phyloP scores from a whole-genome alignment of 2,888 invertebrate genomes.

The Melanophora roralis region DNA sequence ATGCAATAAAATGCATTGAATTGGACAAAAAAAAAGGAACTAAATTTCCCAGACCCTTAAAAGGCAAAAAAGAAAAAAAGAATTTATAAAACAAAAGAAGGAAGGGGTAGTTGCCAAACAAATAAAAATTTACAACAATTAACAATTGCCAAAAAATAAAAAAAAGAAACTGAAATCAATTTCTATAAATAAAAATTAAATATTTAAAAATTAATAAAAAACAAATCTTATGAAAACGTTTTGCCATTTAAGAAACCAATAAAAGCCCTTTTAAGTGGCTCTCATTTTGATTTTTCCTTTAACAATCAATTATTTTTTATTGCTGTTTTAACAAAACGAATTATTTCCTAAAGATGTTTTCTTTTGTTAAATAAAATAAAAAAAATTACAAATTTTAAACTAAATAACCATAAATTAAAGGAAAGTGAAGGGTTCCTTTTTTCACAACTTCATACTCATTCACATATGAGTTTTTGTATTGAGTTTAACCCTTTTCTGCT shows the following conservation, averaged over 20 bases:
- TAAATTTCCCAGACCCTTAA: constrained; percentile 43
- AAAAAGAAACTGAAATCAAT: constrained; percentile 22
- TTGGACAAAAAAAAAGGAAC: not conserved
- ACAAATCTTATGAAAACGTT: constrained; percentile 20
- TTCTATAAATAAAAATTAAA: constrained; percentile 35
- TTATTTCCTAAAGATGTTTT: constrained; percentile 22
- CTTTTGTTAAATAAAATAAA: not conserved
- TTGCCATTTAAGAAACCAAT: constrained; percentile 56
- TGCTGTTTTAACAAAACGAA: too few relatives aligned
- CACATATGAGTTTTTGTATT: constrained; percentile 34
- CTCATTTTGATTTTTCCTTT: constrained; percentile 2
- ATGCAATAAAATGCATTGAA: constrained; percentile 67
- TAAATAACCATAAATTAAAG: constrained; percentile 60
- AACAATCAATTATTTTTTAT: constrained; percentile 2
- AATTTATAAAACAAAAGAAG: not conserved
- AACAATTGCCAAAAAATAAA: constrained; percentile 7
- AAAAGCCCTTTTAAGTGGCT: constrained; percentile 54
- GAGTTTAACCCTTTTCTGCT: constrained; percentile 48
- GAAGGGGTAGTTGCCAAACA: constrained; percentile 26
- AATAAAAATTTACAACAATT: constrained; percentile 42
- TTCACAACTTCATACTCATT: not conserved
- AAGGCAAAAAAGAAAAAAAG: too few relatives aligned
- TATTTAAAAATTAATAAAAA: constrained; percentile 46
- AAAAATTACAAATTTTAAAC: constrained; percentile 13
- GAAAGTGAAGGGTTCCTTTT: constrained; percentile 49